Evolutionary conservation across 2,888 invertebrate species (phyloP).

Genomic region (Acleris holmiana): DNA sequence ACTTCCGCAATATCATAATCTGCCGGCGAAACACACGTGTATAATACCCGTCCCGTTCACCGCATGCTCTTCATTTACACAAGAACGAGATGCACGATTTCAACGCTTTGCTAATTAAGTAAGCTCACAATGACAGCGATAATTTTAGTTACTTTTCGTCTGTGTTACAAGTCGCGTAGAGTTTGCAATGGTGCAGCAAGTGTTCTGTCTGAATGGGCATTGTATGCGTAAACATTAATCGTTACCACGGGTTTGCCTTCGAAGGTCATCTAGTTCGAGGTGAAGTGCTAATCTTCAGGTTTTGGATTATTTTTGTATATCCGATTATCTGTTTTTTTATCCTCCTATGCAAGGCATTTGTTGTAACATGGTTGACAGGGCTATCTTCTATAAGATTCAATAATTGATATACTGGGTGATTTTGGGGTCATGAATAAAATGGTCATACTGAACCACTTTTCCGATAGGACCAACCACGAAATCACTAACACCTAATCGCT

Average conservation of each 20-base stretch:
- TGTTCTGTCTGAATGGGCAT: conserved; percentile 64
- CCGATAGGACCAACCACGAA: too few relatives aligned
- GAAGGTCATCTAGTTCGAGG: conserved; percentile 66
- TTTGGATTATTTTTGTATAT: conserved; percentile 14
- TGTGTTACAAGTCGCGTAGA: conserved; percentile 52
- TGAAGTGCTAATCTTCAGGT: conserved; percentile 56
- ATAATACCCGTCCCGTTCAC: conserved; percentile 55
- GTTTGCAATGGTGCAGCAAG: conserved; percentile 50
- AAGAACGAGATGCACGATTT: conserved; percentile 66
- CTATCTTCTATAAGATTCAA: too few relatives aligned
- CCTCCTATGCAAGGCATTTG: too few relatives aligned
- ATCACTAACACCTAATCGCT: too few relatives aligned
- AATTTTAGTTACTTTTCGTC: conserved; percentile 53
- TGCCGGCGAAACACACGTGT: conserved; percentile 41
- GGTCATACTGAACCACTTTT: too few relatives aligned
- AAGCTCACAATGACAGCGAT: conserved; percentile 59
- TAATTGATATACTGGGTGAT: too few relatives aligned
- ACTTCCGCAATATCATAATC: conserved; percentile 17
- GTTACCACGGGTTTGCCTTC: conserved; percentile 72
- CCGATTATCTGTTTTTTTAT: too few relatives aligned
- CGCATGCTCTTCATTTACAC: conserved; percentile 47
- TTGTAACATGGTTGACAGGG: too few relatives aligned
- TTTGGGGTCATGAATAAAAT: too few relatives aligned
- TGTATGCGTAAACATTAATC: conserved; percentile 78
- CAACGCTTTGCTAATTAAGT: conserved; percentile 72